Conservation (phyloP, 1,140 invertebrate genomes). For the Holotrichia oblita region DNA sequence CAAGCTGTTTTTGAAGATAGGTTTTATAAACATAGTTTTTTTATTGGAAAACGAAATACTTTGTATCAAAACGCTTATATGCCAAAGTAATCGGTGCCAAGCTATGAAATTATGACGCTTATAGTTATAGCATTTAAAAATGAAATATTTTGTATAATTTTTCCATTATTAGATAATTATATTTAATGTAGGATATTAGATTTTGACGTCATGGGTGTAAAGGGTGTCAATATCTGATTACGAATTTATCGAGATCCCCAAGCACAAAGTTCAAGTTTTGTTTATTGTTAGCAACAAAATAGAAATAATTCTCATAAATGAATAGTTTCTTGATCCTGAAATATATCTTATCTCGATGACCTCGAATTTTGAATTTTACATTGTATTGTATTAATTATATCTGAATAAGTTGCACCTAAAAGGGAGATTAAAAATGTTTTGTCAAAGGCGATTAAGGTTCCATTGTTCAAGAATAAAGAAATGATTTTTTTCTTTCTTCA, state of each 20-base stretch:
- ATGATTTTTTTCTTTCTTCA: background rate
- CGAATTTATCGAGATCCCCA: background rate
- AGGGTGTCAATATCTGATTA: background rate
- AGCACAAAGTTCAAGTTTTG: conserved; percentile 13
- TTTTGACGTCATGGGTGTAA: background rate
- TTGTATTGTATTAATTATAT: background rate
- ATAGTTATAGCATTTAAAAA: background rate
- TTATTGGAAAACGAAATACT: background rate
- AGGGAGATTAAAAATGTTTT: background rate
- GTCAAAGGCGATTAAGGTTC: background rate
- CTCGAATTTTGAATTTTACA: background rate
- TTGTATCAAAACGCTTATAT: background rate
- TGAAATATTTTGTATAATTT: background rate
- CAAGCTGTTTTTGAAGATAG: too few species aligned
- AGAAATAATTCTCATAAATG: background rate
- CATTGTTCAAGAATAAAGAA: background rate
- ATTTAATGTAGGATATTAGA: too few species aligned
- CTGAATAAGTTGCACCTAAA: too few species aligned
- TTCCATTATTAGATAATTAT: background rate
- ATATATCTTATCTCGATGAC: background rate
- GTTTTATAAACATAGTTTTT: too few species aligned
- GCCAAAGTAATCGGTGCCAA: background rate
- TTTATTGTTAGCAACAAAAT: conserved; percentile 17
- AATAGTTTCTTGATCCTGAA: background rate
- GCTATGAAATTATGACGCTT: background rate